phyloP scores from a whole-genome alignment of 2,888 invertebrate genomes.

The Taphrorychus bicolor region DNA sequence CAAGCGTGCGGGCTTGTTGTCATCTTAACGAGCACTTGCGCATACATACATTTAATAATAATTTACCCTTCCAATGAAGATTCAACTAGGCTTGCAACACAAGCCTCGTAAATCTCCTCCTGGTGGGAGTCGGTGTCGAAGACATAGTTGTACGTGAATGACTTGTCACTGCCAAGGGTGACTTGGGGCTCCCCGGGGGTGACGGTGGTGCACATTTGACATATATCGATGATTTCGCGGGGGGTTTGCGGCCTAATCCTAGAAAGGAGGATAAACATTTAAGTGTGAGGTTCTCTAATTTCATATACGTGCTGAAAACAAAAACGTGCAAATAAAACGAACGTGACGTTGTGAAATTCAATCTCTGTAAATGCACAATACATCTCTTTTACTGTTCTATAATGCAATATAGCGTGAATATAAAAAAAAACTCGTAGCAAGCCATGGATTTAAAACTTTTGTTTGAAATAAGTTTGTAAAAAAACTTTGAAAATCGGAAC shows the following conservation, averaged over 20 bases:
- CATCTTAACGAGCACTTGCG: not conserved
- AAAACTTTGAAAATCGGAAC: no score
- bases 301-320: not conserved
- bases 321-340: not conserved
- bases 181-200: constrained; percentile 91
- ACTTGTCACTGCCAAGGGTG: constrained; percentile 89
- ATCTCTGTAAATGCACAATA: no score
- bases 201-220: constrained; percentile 90
- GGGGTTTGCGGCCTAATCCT: constrained; percentile 96
- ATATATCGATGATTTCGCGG: constrained; percentile 92
- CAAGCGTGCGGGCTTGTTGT: not conserved
- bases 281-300: no score
- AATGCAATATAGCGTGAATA: no score
- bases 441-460: no score
- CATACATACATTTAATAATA: not conserved
- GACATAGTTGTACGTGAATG: constrained; percentile 96
- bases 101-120: constrained; percentile 79
- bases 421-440: no score
- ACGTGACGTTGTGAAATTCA: not conserved
- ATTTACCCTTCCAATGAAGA: constrained; percentile 87
- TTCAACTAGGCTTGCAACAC: constrained; percentile 86
- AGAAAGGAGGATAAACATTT: no score
- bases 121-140: constrained; percentile 84
- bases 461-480: no score
- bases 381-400: no score